phyloP scores from a whole-genome alignment of 2,113 vertebrate species.

The Stigmatopora nigra region DNA sequence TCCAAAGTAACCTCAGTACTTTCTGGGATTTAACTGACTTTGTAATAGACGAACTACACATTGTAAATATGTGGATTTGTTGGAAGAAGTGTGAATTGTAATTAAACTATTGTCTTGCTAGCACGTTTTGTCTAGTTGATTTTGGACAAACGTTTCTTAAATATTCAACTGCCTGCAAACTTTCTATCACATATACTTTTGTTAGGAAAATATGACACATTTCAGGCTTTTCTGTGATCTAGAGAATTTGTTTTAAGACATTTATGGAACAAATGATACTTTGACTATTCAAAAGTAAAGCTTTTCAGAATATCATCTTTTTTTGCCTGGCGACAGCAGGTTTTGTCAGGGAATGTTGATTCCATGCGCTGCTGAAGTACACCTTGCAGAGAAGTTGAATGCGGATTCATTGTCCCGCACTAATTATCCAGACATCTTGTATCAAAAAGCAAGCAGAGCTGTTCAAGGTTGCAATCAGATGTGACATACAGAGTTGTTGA shows the following conservation, averaged over 20 bases:
- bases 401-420: conserved; percentile 51
- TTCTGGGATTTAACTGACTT: conserved; percentile 6
- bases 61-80: background rate
- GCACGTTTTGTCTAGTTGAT: background rate
- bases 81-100: background rate
- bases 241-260: background rate
- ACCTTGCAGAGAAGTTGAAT: conserved; percentile 57
- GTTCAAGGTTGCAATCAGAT: conserved; percentile 60
- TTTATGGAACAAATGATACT: background rate
- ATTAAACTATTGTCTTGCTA: conserved; percentile 24
- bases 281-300: conserved; percentile 4
- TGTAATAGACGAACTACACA: background rate
- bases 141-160: background rate
- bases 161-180: no score
- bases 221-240: background rate
- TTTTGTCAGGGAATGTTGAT: conserved; percentile 51
- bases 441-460: conserved; percentile 33
- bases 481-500: conserved; percentile 52
- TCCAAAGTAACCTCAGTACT: conserved; percentile 19
- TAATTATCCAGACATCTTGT: conserved; percentile 54
- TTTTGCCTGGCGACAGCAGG: conserved; percentile 37
- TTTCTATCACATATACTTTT: background rate
- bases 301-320: conserved; percentile 22
- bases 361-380: conserved; percentile 25
- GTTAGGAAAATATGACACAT: background rate